Evolutionary conservation across 2,888 invertebrate genomes (phyloP).

Genomic region (Branchipolynoe longqiensis): DNA sequence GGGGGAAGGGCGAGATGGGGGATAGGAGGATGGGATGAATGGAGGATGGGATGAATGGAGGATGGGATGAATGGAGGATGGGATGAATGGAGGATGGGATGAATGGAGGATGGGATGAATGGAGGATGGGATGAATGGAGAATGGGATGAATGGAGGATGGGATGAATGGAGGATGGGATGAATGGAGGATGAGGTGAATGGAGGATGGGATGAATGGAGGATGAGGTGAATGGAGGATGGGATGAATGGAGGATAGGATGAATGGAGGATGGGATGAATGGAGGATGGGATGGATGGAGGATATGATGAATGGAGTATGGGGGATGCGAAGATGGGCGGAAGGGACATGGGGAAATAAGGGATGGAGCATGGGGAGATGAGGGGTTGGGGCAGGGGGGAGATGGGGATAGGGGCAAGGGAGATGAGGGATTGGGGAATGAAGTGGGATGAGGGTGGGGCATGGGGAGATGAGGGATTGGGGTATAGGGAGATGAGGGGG

Average conservation of each 20-base stretch:
- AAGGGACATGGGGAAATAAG: no score
- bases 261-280: neutral
- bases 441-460: neutral
- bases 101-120: neutral
- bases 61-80: neutral
- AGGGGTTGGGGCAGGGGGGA: neutral
- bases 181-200: neutral
- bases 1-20: no score
- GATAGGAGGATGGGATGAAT: neutral
- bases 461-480: neutral
- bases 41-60: neutral
- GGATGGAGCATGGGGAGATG: neutral
- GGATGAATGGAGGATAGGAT: neutral
- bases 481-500: no score
- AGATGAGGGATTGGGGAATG: neutral
- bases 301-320: neutral
- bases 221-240: neutral
- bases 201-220: neutral
- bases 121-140: neutral
- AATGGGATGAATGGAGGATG: no score
- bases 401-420: neutral
- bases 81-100: neutral
- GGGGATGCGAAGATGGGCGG: no score
- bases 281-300: constrained; percentile 1
- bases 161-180: neutral